Conservation (phyloP, 2,888 invertebrate species). For the Catocala nupta region DNA sequence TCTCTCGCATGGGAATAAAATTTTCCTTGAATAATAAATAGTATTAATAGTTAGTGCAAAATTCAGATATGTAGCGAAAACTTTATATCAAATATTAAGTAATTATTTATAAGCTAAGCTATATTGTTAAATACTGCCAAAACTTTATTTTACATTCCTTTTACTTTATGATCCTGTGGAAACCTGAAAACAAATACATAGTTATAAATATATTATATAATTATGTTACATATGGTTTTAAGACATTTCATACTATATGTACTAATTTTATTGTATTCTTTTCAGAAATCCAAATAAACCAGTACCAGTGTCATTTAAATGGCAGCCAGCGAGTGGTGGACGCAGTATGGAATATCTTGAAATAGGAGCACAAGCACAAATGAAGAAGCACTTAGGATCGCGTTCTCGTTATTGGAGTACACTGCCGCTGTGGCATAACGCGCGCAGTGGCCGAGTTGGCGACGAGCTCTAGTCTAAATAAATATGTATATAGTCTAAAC, state of each 20-base stretch:
- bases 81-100: too few relatives aligned
- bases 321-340: constrained; percentile 86
- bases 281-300: constrained; percentile 89
- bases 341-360: constrained; percentile 87
- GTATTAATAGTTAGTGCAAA: too few relatives aligned
- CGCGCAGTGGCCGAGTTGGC: constrained; percentile 53
- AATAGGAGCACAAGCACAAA: constrained; percentile 76
- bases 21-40: too few relatives aligned
- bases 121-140: too few relatives aligned
- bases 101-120: too few relatives aligned
- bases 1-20: too few relatives aligned
- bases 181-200: too few relatives aligned
- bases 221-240: too few relatives aligned
- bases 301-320: constrained; percentile 82
- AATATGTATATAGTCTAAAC: neutral
- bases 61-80: too few relatives aligned
- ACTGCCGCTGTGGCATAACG: constrained; percentile 81
- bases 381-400: constrained; percentile 86
- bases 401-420: constrained; percentile 89
- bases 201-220: neutral
- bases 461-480: constrained; percentile 79
- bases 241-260: too few relatives aligned
- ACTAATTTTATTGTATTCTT: constrained; percentile 41
- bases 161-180: too few relatives aligned
- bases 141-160: neutral